These are phyloP conservation scores for Bombus breviceps DNA, from an alignment of 1,140 invertebrate species.

Conservation along the genomic window DNA sequence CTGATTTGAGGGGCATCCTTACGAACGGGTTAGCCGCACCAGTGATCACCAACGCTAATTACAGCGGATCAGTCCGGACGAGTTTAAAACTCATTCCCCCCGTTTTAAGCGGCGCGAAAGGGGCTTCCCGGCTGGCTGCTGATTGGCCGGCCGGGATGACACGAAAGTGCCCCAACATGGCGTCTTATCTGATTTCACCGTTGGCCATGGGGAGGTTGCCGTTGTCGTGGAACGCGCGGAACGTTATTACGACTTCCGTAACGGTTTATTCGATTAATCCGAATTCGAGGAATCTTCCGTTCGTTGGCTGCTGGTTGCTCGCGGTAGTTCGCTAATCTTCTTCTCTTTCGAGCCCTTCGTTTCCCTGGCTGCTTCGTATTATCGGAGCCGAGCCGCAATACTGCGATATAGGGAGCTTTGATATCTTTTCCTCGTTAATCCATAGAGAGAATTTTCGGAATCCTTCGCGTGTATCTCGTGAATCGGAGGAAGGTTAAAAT, in stretches of 20 bases:
- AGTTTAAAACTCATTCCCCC: constrained; percentile 81
- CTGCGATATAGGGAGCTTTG: not conserved
- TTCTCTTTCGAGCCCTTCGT: constrained; percentile 19
- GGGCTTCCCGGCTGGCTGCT: constrained; percentile 72
- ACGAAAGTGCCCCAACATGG: constrained; percentile 81
- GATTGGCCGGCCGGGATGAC: constrained; percentile 79
- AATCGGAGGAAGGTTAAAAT: not conserved
- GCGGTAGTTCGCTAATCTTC: constrained; percentile 28
- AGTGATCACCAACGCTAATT: constrained; percentile 81
- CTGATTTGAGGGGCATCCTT: constrained; percentile 76
- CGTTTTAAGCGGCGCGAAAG: constrained; percentile 73
- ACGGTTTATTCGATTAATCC: constrained; percentile 53
- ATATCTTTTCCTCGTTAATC: constrained; percentile 8
- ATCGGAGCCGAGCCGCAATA: no score
- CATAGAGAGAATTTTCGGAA: not conserved
- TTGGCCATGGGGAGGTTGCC: constrained; percentile 30
- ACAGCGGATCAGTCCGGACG: constrained; percentile 79
- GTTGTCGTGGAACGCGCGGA: constrained; percentile 25
- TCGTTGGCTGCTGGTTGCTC: not conserved
- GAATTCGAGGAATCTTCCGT: constrained; percentile 40
- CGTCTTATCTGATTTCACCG: constrained; percentile 81
- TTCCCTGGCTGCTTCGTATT: not conserved
- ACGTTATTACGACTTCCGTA: constrained; percentile 61
- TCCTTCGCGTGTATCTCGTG: not conserved
- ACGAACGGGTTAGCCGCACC: constrained; percentile 78